phyloP scores from a whole-genome alignment of 2,797 vertebrate genomes.

The Heliangelus exortis region DNA sequence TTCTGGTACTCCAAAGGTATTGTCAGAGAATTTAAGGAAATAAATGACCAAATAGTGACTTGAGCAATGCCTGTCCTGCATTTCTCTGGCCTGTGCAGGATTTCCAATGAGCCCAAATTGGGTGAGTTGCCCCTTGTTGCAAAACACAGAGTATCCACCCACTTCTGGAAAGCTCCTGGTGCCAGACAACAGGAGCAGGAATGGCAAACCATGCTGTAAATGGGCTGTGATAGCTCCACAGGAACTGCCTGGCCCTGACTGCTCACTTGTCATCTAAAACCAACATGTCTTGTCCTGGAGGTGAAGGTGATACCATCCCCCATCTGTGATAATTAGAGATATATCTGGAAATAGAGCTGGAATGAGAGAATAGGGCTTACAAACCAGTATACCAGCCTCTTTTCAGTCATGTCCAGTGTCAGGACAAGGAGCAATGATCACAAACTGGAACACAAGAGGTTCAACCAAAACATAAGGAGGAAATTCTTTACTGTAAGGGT shows the following conservation, averaged over 20 bases:
- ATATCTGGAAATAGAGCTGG: background rate
- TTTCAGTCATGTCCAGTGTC: too few relatives aligned
- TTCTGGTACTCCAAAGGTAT: rapidly evolving
- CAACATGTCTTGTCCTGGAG: background rate
- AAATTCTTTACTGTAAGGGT: too few relatives aligned
- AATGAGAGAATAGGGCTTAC: background rate
- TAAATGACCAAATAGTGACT: background rate
- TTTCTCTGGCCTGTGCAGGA: background rate
- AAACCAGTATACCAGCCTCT: background rate
- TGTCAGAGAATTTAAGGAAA: background rate
- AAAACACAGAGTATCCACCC: background rate
- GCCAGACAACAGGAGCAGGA: background rate
- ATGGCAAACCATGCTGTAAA: rapidly evolving
- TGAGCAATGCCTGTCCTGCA: background rate
- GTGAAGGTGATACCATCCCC: background rate
- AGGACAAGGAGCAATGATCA: too few relatives aligned
- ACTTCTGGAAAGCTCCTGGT: background rate
- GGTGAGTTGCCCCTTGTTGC: background rate
- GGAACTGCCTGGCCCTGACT: background rate
- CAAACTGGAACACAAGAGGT: too few relatives aligned
- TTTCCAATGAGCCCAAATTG: background rate
- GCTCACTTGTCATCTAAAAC: background rate
- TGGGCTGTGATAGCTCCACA: background rate
- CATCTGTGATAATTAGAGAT: background rate
- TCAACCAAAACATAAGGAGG: too few relatives aligned